Percentiles rank a stretch among this genome's conserved stretches.
Evolutionary conservation across 2,797 vertebrate genomes (phyloP).

Genomic region (Acanthurus leucopareius): DNA sequence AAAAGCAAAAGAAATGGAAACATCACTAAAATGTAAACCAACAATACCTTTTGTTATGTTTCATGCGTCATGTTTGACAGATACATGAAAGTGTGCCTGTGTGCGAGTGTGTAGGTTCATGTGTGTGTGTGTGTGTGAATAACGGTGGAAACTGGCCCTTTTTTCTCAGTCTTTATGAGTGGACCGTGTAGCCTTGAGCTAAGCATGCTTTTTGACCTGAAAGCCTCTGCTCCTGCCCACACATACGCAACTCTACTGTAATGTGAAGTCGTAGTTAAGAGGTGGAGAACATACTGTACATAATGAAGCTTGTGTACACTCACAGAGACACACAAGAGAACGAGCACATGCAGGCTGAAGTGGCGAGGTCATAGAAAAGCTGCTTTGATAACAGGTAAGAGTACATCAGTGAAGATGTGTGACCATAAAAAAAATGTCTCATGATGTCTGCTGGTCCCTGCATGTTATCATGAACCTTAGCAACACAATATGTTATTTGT

Average conservation of each 20-base stretch:
- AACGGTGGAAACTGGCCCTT: constrained; percentile 14
- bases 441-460: not conserved
- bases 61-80: constrained; percentile 41
- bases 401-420: not conserved
- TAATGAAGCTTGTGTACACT: not conserved
- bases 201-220: constrained; percentile 46
- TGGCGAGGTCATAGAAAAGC: not conserved
- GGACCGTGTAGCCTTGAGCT: constrained; percentile 41
- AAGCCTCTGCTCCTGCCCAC: not conserved
- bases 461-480: constrained; percentile 6
- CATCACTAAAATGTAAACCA: constrained; percentile 52
- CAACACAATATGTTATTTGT: constrained; percentile 5
- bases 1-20: constrained; percentile 49
- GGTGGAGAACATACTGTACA: not conserved
- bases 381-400: not conserved
- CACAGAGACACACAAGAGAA: constrained; percentile 8
- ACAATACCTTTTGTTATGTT: constrained; percentile 35
- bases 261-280: constrained; percentile 1
- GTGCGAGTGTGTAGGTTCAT: not conserved
- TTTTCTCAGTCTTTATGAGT: not conserved
- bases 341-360: constrained; percentile 1
- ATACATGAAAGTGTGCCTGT: constrained; percentile 7
- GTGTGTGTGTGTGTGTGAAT: not conserved
- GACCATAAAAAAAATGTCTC: not conserved
- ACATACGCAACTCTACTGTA: constrained; percentile 12